Percentiles rank a stretch among this genome's conserved stretches.
phyloP scores from a whole-genome alignment of 2,113 vertebrate genomes.

The Vulpes vulpes region DNA sequence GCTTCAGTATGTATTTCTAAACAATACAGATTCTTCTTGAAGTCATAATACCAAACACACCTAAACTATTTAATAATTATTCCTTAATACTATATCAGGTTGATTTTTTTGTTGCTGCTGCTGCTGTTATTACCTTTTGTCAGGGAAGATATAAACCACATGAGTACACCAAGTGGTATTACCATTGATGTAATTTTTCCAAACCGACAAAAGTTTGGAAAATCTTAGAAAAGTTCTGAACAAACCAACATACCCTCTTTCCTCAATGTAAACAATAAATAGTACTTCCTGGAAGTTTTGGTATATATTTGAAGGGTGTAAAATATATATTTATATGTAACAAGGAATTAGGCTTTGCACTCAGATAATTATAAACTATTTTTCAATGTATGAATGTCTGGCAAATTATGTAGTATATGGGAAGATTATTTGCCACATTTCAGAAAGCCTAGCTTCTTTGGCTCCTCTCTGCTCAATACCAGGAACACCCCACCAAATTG shows the following conservation, averaged over 20 bases:
- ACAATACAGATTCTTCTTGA: neutral
- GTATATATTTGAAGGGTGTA: neutral
- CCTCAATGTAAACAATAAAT: neutral
- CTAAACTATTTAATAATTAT: conserved; percentile 3
- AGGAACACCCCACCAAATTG: neutral
- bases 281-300: neutral
- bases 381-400: neutral
- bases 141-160: neutral
- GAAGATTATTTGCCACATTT: neutral
- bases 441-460: neutral
- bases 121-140: neutral
- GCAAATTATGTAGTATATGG: neutral
- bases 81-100: neutral
- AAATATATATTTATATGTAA: neutral
- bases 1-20: neutral
- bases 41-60: neutral
- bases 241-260: neutral
- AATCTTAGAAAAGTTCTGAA: neutral
- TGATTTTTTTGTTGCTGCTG: neutral
- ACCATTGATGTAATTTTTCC: neutral
- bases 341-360: neutral
- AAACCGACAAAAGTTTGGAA: neutral
- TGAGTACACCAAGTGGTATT: neutral
- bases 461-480: neutral
- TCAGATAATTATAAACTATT: neutral